Evolutionary conservation across 2,113 vertebrate species (phyloP).

Genomic region (Polypterus bichir): DNA sequence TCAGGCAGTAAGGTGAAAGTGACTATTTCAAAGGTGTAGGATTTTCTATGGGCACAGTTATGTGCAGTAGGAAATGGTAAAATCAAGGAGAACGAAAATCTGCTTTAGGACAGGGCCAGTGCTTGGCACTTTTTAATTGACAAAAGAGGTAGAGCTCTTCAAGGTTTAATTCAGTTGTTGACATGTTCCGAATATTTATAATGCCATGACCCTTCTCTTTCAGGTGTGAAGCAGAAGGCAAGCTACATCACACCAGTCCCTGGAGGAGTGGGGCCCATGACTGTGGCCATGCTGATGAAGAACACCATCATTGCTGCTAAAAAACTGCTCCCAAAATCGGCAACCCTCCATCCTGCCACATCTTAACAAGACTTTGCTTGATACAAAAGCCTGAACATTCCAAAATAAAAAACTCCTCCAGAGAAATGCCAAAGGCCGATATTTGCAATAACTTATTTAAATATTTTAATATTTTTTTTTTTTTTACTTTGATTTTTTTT

Average conservation of each 20-base stretch:
- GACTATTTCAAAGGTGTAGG: too few species aligned
- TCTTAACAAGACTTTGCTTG: slow-evolving; percentile 32
- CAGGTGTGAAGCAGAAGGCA: slow-evolving; percentile 82
- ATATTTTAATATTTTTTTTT: not conserved
- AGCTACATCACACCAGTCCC: slow-evolving; percentile 90
- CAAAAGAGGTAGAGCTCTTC: not conserved
- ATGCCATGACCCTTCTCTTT: not conserved
- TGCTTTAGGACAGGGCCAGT: too few species aligned
- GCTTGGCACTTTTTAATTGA: too few species aligned
- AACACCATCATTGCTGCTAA: slow-evolving; percentile 93
- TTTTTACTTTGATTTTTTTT: slow-evolving; percentile 3
- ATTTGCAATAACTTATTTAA: slow-evolving; percentile 40
- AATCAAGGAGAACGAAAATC: not conserved
- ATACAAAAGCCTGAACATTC: not conserved
- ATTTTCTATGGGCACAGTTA: not conserved
- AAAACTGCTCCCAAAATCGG: slow-evolving; percentile 55
- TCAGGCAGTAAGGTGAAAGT: too few species aligned
- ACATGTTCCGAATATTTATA: not conserved
- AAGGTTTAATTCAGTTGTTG: not conserved
- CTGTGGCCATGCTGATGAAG: slow-evolving; percentile 96
- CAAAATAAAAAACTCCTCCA: slow-evolving; percentile 36
- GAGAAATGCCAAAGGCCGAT: slow-evolving; percentile 30
- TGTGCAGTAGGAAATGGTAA: not conserved
- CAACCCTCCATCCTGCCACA: slow-evolving; percentile 53
- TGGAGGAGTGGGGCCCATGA: slow-evolving; percentile 93